Evolutionary conservation across 2,113 vertebrate genomes (phyloP), one percentile per base, ranked within the genome.

Genomic region (Pollimyrus isidori): DNA sequence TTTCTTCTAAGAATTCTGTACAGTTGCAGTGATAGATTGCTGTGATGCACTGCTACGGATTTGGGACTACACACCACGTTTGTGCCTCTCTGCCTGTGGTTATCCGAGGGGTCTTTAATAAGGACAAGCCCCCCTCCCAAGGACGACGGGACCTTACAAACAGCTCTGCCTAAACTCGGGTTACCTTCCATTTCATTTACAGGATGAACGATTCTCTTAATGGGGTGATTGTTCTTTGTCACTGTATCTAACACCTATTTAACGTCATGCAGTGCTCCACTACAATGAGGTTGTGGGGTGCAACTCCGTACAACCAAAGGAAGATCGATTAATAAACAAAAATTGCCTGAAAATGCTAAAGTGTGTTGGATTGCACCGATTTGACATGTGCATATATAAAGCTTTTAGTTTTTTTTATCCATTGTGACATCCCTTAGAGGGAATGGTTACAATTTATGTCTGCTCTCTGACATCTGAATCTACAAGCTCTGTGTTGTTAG

Each of bases 1-100:
- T 2, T 0, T 19, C 30, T 56, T 17, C 50, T 26, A 30, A 53
- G 73, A 90, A 80, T 88, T 89, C 42, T 46, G 30, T 26, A 89
- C 21, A 23, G 90, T 90, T 89, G 90, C 89, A 93, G 91, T 89
- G 90, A 89, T 91, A 89, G 84, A 86, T 90, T 92, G 92, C 65
- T 23, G 85, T 89, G 89, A 62, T 82, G 23, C 86, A 69, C 48
- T 62, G 89, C 52, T 84, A 48, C 73, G 62, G 89, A 91, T 88
- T 89, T 92, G 87, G 92, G 90, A 89, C 86, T 30, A 53, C 84
- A 45, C 92, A 92, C 94, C 94, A 93, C 87, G 91, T 39, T 82
- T 53, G 83, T 90, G 48, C 13, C 85, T 17, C 49, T 52, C 13
- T 86, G 49, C 85, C 49, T 17, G 6, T 30, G 35, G 56, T 52